Percentiles rank a stretch among this genome's conserved stretches.
Evolutionary conservation across 2,113 vertebrate species (phyloP).

Genomic region (Alethe diademata): DNA sequence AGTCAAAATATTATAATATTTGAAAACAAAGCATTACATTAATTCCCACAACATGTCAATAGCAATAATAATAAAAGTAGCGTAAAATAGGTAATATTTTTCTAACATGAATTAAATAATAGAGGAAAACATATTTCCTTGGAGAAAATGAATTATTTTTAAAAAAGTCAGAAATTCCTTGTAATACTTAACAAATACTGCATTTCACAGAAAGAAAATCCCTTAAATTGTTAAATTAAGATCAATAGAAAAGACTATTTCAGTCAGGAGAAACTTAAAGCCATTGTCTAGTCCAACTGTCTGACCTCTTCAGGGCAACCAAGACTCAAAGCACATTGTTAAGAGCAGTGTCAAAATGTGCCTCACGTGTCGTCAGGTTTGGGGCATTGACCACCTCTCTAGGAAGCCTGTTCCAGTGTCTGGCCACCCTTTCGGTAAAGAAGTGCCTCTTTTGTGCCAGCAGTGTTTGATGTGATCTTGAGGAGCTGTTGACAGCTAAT

Average conservation of each 20-base stretch:
- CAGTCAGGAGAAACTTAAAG: neutral
- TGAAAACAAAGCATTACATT: neutral
- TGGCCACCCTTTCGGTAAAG: fast-evolving
- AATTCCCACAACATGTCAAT: neutral
- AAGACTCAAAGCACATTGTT: neutral
- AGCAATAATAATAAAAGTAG: neutral
- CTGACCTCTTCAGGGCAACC: neutral
- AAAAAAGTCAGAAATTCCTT: neutral
- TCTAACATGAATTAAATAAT: neutral
- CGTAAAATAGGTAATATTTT: neutral
- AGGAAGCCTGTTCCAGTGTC: neutral
- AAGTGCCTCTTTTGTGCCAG: neutral
- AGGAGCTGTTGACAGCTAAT: constrained; percentile 9
- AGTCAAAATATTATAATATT: neutral
- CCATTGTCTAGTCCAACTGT: neutral
- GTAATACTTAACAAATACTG: neutral
- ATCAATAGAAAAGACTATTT: neutral
- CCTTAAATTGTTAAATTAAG: neutral
- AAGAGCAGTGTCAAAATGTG: neutral
- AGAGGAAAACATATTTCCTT: neutral
- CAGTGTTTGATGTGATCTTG: neutral
- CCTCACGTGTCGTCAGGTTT: too few species aligned
- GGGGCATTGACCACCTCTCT: fast-evolving
- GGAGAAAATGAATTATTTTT: neutral
- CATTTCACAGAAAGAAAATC: neutral